phyloP scores from a whole-genome alignment of 2,797 vertebrate species.

The Falco concolor region DNA sequence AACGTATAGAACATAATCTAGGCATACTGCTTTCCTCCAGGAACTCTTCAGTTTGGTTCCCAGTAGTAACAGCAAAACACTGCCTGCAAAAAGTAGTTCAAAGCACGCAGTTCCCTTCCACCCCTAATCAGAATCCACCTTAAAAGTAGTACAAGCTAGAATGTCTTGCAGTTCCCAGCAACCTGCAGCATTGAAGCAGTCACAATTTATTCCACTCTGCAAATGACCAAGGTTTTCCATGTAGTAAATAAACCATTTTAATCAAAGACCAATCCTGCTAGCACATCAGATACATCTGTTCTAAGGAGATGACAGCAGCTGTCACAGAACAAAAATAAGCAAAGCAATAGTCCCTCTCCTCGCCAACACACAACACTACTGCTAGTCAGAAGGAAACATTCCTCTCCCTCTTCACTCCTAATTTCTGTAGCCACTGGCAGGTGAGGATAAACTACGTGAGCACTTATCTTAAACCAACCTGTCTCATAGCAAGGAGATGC shows the following conservation, averaged over 20 bases:
- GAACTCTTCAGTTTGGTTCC: not conserved
- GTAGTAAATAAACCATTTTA: not conserved
- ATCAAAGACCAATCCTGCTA: not conserved
- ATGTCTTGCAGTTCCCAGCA: not conserved
- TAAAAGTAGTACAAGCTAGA: rapidly evolving
- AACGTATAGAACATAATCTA: not conserved
- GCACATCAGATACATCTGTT: not conserved
- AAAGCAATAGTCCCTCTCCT: not conserved
- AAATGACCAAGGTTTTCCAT: not conserved
- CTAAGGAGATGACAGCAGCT: rapidly evolving
- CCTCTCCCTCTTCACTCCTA: not conserved
- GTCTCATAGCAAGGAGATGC: slow-evolving; percentile 89
- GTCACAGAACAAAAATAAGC: not conserved
- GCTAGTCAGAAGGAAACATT: not conserved
- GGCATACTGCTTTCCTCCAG: not conserved
- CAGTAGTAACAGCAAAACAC: not conserved
- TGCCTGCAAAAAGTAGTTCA: not conserved
- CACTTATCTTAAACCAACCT: slow-evolving; percentile 71
- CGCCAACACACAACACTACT: rapidly evolving
- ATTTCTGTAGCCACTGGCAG: not conserved
- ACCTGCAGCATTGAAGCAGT: not conserved
- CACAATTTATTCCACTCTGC: not conserved
- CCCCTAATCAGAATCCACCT: too few species aligned
- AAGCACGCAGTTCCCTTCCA: not conserved
- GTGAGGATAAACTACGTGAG: rapidly evolving